Evolutionary conservation across 2,113 vertebrate genomes (phyloP), one percentile per base, ranked within the genome.

Genomic region (Boulengeromyrus knoepffleri): DNA sequence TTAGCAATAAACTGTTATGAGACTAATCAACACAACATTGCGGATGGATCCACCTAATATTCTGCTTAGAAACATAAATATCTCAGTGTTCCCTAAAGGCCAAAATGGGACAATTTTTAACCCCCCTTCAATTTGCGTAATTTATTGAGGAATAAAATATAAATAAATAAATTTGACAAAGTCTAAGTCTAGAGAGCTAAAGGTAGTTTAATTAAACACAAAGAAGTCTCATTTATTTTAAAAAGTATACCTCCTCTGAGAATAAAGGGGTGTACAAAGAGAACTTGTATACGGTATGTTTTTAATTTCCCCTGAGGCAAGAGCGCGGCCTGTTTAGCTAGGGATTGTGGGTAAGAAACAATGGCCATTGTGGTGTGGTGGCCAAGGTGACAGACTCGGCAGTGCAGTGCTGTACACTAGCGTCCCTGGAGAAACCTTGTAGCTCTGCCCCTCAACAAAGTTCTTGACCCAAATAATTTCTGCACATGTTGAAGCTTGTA

Each of bases 281-380:
- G 85, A 87, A 87, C 24, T 87, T 53, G 50, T 87, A 56, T 53
- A 87, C 50, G 56, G 36, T 56, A 87, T 87, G 85, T 56, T 87
- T 87, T 87, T 87, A 87, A 87, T 87, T 87, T 87, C 85, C 85
- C 49, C 49, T 12, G 85, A 27, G 85, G 85, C 50, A 31, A 8
- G 85, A 53, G 17, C 3, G 31, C 7, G 31, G 50, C 49, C 49
- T 19, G 15, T 19, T 87, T 42, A 42, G 42, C 39, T n/a, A 5
- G 9, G 85, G 9, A 86, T 47, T 50, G 49, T 36, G 50, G 49
- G 85, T 49, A 87, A 50, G 49, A 53, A 31, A 87, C 83, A 85
- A 85, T 47, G 83, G 83, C 83, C 83, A n/a, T 45, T 47, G 83
- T 47, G 45, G 80, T 47, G 42, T 19, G 21, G 3, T 42, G 74